Base-by-base conservation (phyloP, 2,888 invertebrate genomes). In the Meiosimyza decipiens region DNA sequence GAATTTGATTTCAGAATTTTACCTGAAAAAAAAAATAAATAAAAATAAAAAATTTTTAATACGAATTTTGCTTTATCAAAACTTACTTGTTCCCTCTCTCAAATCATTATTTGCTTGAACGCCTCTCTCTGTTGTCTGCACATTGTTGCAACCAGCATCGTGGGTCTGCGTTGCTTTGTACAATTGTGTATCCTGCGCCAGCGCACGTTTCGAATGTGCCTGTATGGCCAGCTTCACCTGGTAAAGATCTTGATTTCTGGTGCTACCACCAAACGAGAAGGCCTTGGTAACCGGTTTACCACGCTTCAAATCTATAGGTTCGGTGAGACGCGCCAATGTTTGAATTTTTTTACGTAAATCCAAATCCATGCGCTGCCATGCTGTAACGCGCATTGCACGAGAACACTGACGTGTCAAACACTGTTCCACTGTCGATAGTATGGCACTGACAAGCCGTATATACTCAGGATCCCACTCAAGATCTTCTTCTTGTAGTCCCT, bases 351-450 rank as follows among this genome's bases (percentile, higher is more conserved):
- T 89, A 73, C 92, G 89, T 66, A 91, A 82, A 67, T 89, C 89
- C 71, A 89, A 83, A 73, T 92, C 92, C 89, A 92, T 89, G 79
- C 91, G 89, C 55, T 90, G 86, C 92, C 92, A 92, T 0, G 91
- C 89, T 7, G 90, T 89, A 12, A 91, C 90, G 49, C 91, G 88
- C 78, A 91, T 90, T 5, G 92, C 90, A 22, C 91, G 87, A 6
- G 91, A 88, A 22, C 93, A 92, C 81, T 93, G 93, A 28, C 92
- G 89, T 11, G 93, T 91, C 62, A 94, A 87, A 80, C 92, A 91
- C 76, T 91, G 91, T 81, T 94, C 94, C 49, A 93, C 90, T 60
- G 91, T 90, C n/a, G 88, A 86, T 71, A 91, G 89, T 71, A 93
- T 88, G 73, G 91, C 91, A 72, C 89, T 89, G 66, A 93, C 86